Evolutionary conservation across 2,797 vertebrate genomes (phyloP).

Genomic region (Sebastes alutus): DNA sequence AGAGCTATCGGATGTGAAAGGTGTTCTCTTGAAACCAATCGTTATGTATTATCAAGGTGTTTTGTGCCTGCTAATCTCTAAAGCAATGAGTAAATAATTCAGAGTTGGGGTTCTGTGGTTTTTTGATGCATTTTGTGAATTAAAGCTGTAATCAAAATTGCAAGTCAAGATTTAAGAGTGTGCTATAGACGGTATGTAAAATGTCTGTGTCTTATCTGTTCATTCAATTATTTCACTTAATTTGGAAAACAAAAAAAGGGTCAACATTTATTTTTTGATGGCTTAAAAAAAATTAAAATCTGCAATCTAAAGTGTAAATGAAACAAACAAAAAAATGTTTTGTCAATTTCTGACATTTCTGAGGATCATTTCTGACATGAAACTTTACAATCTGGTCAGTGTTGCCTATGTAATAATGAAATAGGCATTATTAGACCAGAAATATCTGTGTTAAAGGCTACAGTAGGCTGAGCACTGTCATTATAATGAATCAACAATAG

Average conservation of each 20-base stretch:
- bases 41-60: neutral
- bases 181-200: neutral
- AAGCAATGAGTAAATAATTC: neutral
- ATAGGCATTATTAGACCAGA: too few species aligned
- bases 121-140: neutral
- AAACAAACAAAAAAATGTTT: too few species aligned
- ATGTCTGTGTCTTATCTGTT: neutral
- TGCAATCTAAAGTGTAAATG: too few species aligned
- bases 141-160: neutral
- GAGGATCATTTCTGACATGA: too few species aligned
- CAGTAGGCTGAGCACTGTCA: too few species aligned
- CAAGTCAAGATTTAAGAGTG: neutral
- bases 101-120: neutral
- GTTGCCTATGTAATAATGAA: too few species aligned
- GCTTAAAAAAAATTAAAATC: neutral
- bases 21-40: neutral
- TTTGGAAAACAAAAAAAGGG: neutral
- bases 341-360: too few species aligned
- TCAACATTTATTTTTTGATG: neutral
- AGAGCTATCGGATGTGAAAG: neutral
- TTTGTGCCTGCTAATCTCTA: neutral
- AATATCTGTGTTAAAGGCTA: too few species aligned
- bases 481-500: too few species aligned
- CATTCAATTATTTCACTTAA: neutral
- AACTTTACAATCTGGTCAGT: too few species aligned